These are phyloP conservation scores for Drosophila setifemur DNA, from an alignment of 1,140 invertebrate genomes.

Conservation along the genomic window DNA sequence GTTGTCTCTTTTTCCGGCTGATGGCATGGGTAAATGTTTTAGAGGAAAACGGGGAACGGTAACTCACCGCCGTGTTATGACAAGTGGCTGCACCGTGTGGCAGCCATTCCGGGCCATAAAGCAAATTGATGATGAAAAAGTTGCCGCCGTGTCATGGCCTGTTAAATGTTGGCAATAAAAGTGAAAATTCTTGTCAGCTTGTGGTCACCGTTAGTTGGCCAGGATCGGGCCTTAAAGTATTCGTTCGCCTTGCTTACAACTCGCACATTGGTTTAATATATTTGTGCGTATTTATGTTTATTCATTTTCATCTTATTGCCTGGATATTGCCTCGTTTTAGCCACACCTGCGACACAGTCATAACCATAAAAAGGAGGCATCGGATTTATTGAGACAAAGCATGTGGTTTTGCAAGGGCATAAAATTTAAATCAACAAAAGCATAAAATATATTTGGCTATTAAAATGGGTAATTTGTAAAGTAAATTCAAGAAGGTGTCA, in stretches of 20 bases:
- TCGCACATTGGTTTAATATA: not conserved
- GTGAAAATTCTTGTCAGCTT: slow-evolving; percentile 73
- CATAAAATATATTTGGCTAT: slow-evolving; percentile 19
- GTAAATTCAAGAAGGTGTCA: too few species aligned
- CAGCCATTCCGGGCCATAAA: slow-evolving; percentile 69
- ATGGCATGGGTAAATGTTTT: slow-evolving; percentile 60
- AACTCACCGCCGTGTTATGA: slow-evolving; percentile 63
- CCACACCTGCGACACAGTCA: slow-evolving; percentile 59
- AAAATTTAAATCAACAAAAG: slow-evolving; percentile 46
- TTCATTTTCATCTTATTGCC: slow-evolving; percentile 38
- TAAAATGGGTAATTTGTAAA: too few species aligned
- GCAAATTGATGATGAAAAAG: slow-evolving; percentile 77
- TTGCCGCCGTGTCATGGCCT: slow-evolving; percentile 70
- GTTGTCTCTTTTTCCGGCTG: slow-evolving; percentile 27
- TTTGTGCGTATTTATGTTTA: slow-evolving; percentile 31
- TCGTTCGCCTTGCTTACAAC: not conserved
- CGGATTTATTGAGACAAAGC: slow-evolving; percentile 48
- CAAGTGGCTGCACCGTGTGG: slow-evolving; percentile 59
- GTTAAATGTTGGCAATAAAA: slow-evolving; percentile 78
- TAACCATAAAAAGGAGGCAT: slow-evolving; percentile 45
- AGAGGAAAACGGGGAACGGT: slow-evolving; percentile 60
- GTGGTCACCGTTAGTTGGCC: slow-evolving; percentile 59
- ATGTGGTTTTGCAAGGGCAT: slow-evolving; percentile 24
- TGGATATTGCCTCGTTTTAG: slow-evolving; percentile 38
- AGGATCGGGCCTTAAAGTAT: slow-evolving; percentile 43